Evolutionary conservation across 1,140 invertebrate species (phyloP).

Genomic region (Sycophaga agraensis): DNA sequence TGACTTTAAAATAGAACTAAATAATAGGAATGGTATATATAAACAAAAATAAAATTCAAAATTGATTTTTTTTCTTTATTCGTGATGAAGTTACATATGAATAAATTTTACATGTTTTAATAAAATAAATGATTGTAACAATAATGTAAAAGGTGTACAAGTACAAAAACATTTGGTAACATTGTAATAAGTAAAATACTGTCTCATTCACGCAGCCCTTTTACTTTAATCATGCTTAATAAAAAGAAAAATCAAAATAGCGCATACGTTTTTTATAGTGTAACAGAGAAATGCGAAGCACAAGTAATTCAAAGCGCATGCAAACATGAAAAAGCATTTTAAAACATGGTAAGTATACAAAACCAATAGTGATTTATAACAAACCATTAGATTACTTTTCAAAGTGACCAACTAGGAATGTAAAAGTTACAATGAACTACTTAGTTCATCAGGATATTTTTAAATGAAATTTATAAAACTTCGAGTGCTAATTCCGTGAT

Average conservation of each 20-base stretch:
- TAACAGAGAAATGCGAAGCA: background rate
- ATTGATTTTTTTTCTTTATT: constrained; percentile 46
- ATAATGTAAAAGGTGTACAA: background rate
- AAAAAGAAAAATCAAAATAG: background rate
- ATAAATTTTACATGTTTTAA: constrained; percentile 39
- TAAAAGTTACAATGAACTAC: too few species aligned
- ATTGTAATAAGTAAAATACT: background rate
- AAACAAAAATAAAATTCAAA: constrained; percentile 18
- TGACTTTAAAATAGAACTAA: background rate
- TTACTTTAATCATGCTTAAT: constrained; percentile 11
- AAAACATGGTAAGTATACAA: background rate
- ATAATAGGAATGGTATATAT: constrained; percentile 7
- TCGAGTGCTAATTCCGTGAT: background rate
- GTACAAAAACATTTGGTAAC: background rate
- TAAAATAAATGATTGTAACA: constrained; percentile 7
- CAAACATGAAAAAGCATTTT: too few species aligned
- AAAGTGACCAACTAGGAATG: too few species aligned
- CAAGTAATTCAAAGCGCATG: constrained; percentile 10
- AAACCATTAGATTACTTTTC: background rate
- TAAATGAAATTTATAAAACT: too few species aligned
- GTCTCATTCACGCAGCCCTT: background rate
- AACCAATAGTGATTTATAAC: constrained; percentile 3
- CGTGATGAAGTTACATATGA: constrained; percentile 50
- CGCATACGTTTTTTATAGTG: background rate
- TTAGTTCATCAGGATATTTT: too few species aligned